Conservation (phyloP, 2,797 vertebrate genomes). For the Apogon hyalosoma region DNA sequence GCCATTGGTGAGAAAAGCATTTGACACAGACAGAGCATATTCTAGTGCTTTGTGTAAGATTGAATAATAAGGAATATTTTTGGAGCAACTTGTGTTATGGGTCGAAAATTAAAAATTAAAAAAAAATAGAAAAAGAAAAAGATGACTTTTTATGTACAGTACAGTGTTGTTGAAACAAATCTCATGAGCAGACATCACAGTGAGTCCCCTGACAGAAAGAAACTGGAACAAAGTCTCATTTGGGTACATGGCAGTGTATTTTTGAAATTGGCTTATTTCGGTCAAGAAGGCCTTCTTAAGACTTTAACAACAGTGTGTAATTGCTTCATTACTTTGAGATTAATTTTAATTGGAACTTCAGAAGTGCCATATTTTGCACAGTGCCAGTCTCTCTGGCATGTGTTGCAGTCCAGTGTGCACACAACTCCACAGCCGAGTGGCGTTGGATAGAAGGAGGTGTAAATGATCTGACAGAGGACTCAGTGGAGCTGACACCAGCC, state of each 20-base stretch:
- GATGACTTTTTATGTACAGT: conserved; percentile 37
- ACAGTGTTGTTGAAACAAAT: conserved; percentile 37
- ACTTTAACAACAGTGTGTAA: conserved; percentile 66
- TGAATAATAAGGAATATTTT: conserved; percentile 7
- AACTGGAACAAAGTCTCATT: conserved; percentile 73
- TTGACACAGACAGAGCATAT: background rate
- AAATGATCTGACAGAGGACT: conserved; percentile 86
- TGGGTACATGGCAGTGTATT: conserved; percentile 44
- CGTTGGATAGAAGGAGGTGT: conserved; percentile 79
- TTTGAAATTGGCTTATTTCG: conserved; percentile 65
- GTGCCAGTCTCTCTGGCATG: conserved; percentile 75
- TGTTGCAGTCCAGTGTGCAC: conserved; percentile 71
- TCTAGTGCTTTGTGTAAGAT: conserved; percentile 6
- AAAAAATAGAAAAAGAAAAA: conserved; percentile 5
- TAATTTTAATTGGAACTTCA: conserved; percentile 78
- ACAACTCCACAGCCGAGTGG: conserved; percentile 74
- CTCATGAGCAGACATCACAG: conserved; percentile 57
- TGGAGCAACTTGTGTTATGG: conserved; percentile 7
- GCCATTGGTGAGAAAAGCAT: conserved; percentile 79
- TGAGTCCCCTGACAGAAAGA: conserved; percentile 60
- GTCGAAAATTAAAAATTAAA: conserved; percentile 21
- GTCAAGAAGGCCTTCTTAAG: conserved; percentile 60
- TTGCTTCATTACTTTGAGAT: conserved; percentile 75
- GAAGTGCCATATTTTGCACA: conserved; percentile 69
- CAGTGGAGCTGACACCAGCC: conserved; percentile 82